Base-by-base conservation (phyloP, 2,113 vertebrate genomes). In the Leptobrachium leishanense region DNA sequence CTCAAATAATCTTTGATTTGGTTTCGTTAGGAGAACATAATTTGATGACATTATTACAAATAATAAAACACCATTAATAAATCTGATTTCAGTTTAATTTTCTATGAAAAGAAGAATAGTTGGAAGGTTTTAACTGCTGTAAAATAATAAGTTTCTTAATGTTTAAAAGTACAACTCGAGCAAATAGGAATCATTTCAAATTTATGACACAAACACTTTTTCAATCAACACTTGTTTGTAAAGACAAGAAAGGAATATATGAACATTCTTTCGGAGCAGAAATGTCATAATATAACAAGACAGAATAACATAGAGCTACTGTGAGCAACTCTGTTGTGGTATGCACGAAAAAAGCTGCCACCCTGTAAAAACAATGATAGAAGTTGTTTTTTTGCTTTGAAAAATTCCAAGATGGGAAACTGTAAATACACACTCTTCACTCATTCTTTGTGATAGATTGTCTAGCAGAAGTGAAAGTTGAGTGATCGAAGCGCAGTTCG, bases 401-500 rank as follows among this genome's bases (percentile, higher is more conserved):
- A 81, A 83, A 44, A 43, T 83, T 67, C 73, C 81, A 69, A 85
- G 82, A 84, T 44, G 53, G 71, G 43, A 68, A 64, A 54, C 53
- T 73, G 64, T 82, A 85, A 87, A 84, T 55, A 72, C 63, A 64
- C 0, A 71, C 82, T 40, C 5, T 68, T 66, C 67, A 80, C 53
- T 74, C 77, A 80, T 80, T 73, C 77, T 73, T 80, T 74, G 71
- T 80, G 77, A 74, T 74, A 73, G 77, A 80, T 80, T 62, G n/a
- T 82, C 42, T 82, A 82, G 78, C 73, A 77, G 73, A 42, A 55
- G 43, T 75, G 79, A 87, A 85, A 71, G 77, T 8, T 70, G 0
- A 72, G 65, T 75, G 77, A 82, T 83, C 68, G 46, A 68, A 68
- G 65, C 74, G 82, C 86, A 86, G 81, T 87, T 82, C 82, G 72